Evolutionary conservation across 2,888 invertebrate species (phyloP).

Genomic region (Syritta pipiens): DNA sequence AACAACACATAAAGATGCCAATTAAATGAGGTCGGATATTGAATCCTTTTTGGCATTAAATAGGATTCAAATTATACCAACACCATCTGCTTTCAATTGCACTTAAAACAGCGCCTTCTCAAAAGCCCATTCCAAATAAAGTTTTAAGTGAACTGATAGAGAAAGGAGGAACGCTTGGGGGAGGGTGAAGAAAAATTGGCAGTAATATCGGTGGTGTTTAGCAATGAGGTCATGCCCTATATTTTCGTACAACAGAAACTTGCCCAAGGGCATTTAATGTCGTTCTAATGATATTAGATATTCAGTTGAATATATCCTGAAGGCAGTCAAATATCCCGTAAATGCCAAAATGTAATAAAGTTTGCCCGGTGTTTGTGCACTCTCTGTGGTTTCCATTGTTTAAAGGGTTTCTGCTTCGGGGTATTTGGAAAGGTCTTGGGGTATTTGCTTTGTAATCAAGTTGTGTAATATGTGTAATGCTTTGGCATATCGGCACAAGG

Average conservation of each 20-base stretch:
- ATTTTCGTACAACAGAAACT: not conserved
- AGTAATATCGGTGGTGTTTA: not conserved
- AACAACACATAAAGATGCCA: too few species aligned
- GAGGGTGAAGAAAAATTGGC: not conserved
- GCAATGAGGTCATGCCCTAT: not conserved
- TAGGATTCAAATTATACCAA: not conserved
- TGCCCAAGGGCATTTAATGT: not conserved
- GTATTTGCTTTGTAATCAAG: too few species aligned
- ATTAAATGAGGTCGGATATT: conserved; percentile 8
- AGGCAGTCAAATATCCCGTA: not conserved
- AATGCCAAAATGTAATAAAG: too few species aligned
- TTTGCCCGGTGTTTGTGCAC: too few species aligned
- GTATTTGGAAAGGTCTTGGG: too few species aligned
- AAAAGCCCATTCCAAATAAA: not conserved
- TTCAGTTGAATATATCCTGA: not conserved
- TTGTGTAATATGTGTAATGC: too few species aligned
- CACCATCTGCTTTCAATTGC: conserved; percentile 13
- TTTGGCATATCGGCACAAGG: too few species aligned
- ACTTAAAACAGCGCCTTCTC: not conserved
- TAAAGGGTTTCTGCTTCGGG: too few species aligned
- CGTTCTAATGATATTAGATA: not conserved
- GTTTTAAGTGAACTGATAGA: too few species aligned
- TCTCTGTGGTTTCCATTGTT: too few species aligned
- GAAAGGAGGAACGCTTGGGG: not conserved
- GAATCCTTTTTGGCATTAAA: not conserved